Percentiles rank a stretch among this genome's conserved stretches.
Conservation (phyloP, 2,113 vertebrate genomes). For the Fukomys damarensis region DNA sequence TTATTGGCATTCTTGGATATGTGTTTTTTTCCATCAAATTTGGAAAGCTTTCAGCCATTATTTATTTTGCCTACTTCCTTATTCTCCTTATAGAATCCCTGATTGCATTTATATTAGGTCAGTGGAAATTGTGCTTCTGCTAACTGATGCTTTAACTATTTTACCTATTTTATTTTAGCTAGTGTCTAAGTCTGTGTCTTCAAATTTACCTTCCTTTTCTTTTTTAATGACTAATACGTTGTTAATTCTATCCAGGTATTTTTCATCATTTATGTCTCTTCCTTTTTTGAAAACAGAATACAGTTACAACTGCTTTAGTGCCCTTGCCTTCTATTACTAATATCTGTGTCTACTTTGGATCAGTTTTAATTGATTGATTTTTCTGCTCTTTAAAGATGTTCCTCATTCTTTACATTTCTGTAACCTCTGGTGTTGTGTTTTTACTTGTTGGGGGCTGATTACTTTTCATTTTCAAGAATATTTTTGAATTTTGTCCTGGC, state of each 20-base stretch:
- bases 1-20: not conserved
- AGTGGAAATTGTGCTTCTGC: not conserved
- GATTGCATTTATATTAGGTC: not conserved
- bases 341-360: not conserved
- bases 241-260: not conserved
- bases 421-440: not conserved
- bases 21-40: slow-evolving; percentile 29
- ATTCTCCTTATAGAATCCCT: not conserved
- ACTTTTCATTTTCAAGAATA: not conserved
- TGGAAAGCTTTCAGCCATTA: not conserved
- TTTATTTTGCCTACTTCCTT: not conserved
- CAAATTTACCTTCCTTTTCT: not conserved
- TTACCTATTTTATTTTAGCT: not conserved
- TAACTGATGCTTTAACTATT: not conserved
- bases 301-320: not conserved
- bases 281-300: not conserved
- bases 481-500: not conserved
- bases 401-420: not conserved
- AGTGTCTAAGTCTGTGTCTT: not conserved
- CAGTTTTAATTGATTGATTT: slow-evolving; percentile 15
- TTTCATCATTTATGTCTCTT: not conserved
- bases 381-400: not conserved
- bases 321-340: not conserved
- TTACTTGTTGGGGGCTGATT: not conserved
- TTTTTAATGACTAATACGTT: not conserved